Evolutionary conservation across 1,140 invertebrate genomes (phyloP), one percentile per base, ranked within the genome.

Genomic region (Magallana angulata): DNA sequence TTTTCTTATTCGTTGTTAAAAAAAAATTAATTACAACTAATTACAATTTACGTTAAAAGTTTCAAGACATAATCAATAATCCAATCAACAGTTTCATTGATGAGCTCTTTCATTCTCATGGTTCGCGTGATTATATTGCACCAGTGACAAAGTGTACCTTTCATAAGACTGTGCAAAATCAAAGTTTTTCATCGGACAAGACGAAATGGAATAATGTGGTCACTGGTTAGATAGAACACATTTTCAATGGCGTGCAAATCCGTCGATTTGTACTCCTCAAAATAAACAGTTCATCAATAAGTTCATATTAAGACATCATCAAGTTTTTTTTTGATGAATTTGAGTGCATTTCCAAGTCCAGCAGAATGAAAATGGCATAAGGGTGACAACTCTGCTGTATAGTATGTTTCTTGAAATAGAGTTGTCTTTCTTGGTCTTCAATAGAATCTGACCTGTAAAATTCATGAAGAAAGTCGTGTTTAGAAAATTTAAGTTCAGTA

Each of bases 181-280:
- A 48, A 48, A 48, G 36, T 48, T 48, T 76, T 76, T 11, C 24
- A 76, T 64, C 18, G 9, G 24, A 76, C 24, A 76, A 30, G 36
- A 76, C 60, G 12, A 30, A 76, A 76, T 76, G 24, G 24, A 36
- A 76, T 76, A 76, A 12, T 36, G 36, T 48, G 60, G 68, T 76
- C 68, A 76, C 68, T 76, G 24, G 14, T 76, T 11, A 24, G 68
- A 76, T 30, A 76, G 68, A 76, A 76, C 68, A 76, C 68, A 76
- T 76, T 76, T 76, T 48, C 36, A 48, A 48, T 48, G 36, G 36
- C 36, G 36, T 48, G 3, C 36, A 48, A 48, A 48, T 48, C 36
- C 36, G 5, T 48, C 36, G 36, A 48, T 48, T 48, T 48, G 36
- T 48, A 48, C 36, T 48, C 36, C 36, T 48, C 36, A 48, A 48